A percentile compares a stretch with the other conserved stretches of the same genome.
Conservation (phyloP, 1,140 invertebrate genomes). For the Atta texana region DNA sequence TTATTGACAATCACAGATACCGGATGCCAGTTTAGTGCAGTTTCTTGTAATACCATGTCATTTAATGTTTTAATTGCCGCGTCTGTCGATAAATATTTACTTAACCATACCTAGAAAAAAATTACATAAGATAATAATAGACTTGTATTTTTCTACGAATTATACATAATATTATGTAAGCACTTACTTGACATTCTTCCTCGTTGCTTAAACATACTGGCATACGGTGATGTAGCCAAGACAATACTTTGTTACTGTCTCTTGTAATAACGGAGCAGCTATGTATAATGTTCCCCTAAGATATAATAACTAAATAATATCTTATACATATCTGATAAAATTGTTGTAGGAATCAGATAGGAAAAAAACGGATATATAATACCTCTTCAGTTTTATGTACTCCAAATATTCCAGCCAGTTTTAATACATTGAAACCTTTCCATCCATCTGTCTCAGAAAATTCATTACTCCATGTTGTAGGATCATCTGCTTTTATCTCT, state of each 20-base stretch:
- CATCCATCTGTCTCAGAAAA: slow-evolving; percentile 87
- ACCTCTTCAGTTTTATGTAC: slow-evolving; percentile 88
- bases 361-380: not conserved
- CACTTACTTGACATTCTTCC: slow-evolving; percentile 87
- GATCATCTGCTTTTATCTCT: slow-evolving; percentile 87
- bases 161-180: slow-evolving; percentile 23
- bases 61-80: slow-evolving; percentile 69
- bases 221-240: slow-evolving; percentile 93
- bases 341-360: not conserved
- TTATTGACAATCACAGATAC: slow-evolving; percentile 92
- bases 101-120: slow-evolving; percentile 89
- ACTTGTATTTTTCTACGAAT: slow-evolving; percentile 1
- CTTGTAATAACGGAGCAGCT: slow-evolving; percentile 93
- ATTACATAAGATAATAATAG: slow-evolving; percentile 27
- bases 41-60: slow-evolving; percentile 77
- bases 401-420: slow-evolving; percentile 93
- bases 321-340: slow-evolving; percentile 53
- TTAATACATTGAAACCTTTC: slow-evolving; percentile 89
- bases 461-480: slow-evolving; percentile 85
- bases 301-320: slow-evolving; percentile 43
- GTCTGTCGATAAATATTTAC: slow-evolving; percentile 86
- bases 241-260: slow-evolving; percentile 90
- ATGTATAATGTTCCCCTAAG: slow-evolving; percentile 88
- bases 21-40: slow-evolving; percentile 88
- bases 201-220: slow-evolving; percentile 91